Evolutionary conservation across 2,113 vertebrate species (phyloP), one percentile per base, ranked within the genome.

Genomic region (Malaclemys terrapin): DNA sequence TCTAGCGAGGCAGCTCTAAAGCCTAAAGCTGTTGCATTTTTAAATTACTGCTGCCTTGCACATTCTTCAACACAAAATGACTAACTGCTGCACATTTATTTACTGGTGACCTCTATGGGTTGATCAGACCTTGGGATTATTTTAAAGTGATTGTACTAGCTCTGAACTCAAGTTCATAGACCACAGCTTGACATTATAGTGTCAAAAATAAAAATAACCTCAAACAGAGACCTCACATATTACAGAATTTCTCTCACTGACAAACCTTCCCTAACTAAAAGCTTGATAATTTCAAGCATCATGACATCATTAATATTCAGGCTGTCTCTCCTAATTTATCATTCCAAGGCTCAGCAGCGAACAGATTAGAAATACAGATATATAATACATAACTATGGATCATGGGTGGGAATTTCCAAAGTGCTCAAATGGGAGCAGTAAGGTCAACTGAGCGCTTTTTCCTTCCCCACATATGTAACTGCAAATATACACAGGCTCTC

Each of bases 81-180:
- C 45, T 94, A 84, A 93, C 56, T 93, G 78, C 72, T 50, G 29
- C 94, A 84, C 85, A 97, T 89, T 97, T 91, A 88, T 90, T 91
- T 57, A 56, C 20, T 6, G 27, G 49, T 53, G 91, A 81, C 53
- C 62, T 80, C 84, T 65, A 65, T 47, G 95, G 62, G 90, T 91
- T 5, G 29, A 84, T 31, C n/a, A 94, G 82, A 56, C n/a, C 53
- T 91, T 53, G 22, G 65, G 87, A 89, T 87, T 94, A 80, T 78
- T 78, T 78, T 47, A 14, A 78, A 78, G 42, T 49, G 38, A 88
- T 83, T 81, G 6, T 83, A 38, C 35, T 72, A 94, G 88, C 57
- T 84, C 50, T 56, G 29, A 20, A 65, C 27, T n/a, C 0, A 0
- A 38, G 22, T 83, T 94, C 89, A 10, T 25, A 84, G 59, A 89